Evolutionary conservation across 1,140 invertebrate genomes (phyloP), one percentile per base, ranked within the genome.

Genomic region (Drosophila mauritiana): DNA sequence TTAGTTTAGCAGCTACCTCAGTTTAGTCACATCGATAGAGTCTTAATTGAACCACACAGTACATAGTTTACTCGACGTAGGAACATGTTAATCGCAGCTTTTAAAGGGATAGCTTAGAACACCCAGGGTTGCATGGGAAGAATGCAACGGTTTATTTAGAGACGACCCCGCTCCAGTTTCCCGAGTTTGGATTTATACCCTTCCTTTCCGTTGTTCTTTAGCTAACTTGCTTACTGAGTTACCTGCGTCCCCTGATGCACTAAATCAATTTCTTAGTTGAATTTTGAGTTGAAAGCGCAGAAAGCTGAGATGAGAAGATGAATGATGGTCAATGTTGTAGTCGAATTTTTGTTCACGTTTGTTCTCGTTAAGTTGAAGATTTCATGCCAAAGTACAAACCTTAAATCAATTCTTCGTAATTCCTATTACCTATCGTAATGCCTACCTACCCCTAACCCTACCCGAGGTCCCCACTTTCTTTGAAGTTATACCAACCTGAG

Each of bases 291-390:
- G 65, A 81, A 65, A 63, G 80, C 72, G 61, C 46, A 40, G 64
- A 45, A 61, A 49, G 82, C 34, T 42, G 52, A 56, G 10, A 11
- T 45, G 42, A 45, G 42, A 22, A 17, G 17, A 20, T 17, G 57
- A 70, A 63, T 65, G 78, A 31, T 36, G 40, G 65, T 53, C 77
- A 79, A 80, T 80, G 83, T 88, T 89, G 85, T 89, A 89, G 84
- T 89, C 76, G 84, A 89, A 89, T 89, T 86, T 86, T 88, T 86
- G 83, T 86, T 86, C 83, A 86, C 83, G 83, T 86, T 89, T 89
- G 84, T 89, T 89, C 84, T 89, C 84, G 84, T 89, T 89, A 80
- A 68, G 84, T 89, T 89, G 58, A 72, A 80, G 86, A 84, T 84
- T 88, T 88, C 83, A 80, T 84, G 83, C 84, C 83, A 88, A 86